Conservation (phyloP, 23 tunicate species). For the Halocynthia roretzi region DNA sequence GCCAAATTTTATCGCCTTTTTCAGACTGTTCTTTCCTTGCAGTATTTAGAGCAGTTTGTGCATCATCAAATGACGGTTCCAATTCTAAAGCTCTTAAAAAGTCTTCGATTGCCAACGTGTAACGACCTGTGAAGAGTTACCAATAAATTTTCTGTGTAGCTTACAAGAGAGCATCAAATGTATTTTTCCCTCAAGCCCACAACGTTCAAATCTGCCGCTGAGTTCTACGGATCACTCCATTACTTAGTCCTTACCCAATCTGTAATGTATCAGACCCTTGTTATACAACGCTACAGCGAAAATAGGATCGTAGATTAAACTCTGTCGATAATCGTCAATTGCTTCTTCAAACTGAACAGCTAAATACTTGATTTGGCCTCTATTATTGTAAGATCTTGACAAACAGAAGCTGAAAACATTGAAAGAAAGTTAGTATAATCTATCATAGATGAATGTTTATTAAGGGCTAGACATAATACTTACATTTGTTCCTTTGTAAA, state of each 20-base stretch:
- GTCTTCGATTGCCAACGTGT: conserved; percentile 37
- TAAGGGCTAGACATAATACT: too few relatives aligned
- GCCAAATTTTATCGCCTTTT: conserved; percentile 41
- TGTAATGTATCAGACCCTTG: conserved; percentile 60
- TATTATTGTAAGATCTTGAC: conserved; percentile 27
- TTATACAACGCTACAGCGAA: conserved; percentile 27
- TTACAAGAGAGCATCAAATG: not conserved
- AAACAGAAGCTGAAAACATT: too few relatives aligned
- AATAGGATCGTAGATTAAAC: conserved; percentile 8
- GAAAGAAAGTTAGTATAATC: too few relatives aligned
- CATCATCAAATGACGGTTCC: conserved; percentile 34
- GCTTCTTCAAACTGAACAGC: conserved; percentile 55
- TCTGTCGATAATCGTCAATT: conserved; percentile 35
- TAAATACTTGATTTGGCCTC: conserved; percentile 58
- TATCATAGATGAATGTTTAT: too few relatives aligned
- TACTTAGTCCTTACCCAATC: conserved; percentile 31
- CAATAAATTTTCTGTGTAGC: not conserved
- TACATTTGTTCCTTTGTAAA: too few relatives aligned
- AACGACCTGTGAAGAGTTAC: conserved; percentile 12
- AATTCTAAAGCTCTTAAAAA: conserved; percentile 29
- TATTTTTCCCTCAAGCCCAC: not conserved
- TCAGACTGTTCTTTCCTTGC: conserved; percentile 26
- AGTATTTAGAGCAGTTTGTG: conserved; percentile 17
- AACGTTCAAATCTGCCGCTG: not conserved
- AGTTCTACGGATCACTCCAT: not conserved